Base-by-base conservation (phyloP, 2,113 vertebrate genomes). In the Alaudala cheleensis region DNA sequence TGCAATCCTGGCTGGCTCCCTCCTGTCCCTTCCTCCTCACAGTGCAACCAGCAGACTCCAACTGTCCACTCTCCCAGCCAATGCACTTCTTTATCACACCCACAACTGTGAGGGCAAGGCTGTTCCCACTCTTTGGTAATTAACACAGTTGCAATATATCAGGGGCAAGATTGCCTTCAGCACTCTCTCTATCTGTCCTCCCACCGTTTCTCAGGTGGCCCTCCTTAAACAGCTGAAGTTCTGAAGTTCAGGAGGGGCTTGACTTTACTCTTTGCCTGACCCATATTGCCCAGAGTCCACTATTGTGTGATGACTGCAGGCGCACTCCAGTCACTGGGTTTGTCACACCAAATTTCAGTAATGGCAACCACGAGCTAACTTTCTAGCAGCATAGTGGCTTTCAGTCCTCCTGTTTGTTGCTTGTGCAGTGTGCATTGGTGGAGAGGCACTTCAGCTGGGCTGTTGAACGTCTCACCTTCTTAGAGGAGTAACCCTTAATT, bases 381-480 rank as follows among this genome's bases (percentile, higher is more conserved):
- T 77, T 57, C 29, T 22, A 53, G 47, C 17, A 77, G 28, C 21
- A 47, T 0, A 3, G 42, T 37, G 72, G 16, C 45, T 87, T 66
- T 23, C 51, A 66, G 1, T 74, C 13, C 14, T 60, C 22, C 19
- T 78, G 37, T 28, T 81, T 45, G 44, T 33, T 34, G 39, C 25
- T 11, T 19, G 12, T 49, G 50, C 25, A 19, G 19, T 2, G 5
- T 54, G 56, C 34, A 15, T 4, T 72, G 29, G 23, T 51, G 37
- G 62, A 77, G n/a, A 57, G 58, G 25, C 29, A n/a, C 42, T 66
- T 72, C 47, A 67, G 19, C 37, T 42, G 56, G 26, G 17, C 12
- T 44, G 40, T 56, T 14, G 11, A n/a, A 64, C 0, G 0, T 60
- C 37, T 21, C 45, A 44, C 45, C 10, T 80, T 64, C 50, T 54